Evolutionary conservation across 2,888 invertebrate genomes (phyloP), one percentile per base, ranked within the genome.

Genomic region (Diaphora mendica): DNA sequence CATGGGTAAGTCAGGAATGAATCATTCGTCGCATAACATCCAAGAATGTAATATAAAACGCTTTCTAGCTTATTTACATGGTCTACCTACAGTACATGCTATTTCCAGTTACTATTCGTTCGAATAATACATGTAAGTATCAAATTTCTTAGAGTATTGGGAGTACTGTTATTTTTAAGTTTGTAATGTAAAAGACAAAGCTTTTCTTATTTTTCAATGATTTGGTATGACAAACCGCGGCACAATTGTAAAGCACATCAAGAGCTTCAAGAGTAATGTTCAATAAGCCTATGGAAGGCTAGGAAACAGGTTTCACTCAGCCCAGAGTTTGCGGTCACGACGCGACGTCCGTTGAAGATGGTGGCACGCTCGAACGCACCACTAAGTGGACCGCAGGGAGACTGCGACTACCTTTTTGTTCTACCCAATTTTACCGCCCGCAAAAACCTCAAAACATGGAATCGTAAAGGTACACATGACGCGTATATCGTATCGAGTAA

Each of bases 271-370:
- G 79, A 82, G 76, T 79, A 83, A 77, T 83, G 77, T 80, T 80
- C 76, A 82, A 80, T 79, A 82, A 83, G 82, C 79, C 79, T 84
- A 85, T 81, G 76, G 82, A 85, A 80, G 84, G 84, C 84, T 82
- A 88, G 85, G 81, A 88, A 94, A 94, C 94, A 87, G 94, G 93
- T 94, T 93, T 89, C 87, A 89, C 86, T 87, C 85, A 85, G 87
- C 79, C 84, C 88, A 85, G 86, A 89, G 93, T 92, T 92, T 94
- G 94, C 91, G 95, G 95, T 94, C 90, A 87, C 91, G 88, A 87
- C 89, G 85, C 91, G 88, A 87, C 89, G 85, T 82, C 84, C 86
- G 89, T 83, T 84, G 89, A 87, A 83, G 90, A 88, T 88, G 87
- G 88, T 87, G 87, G 89, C 87, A 91, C 90, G 91, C 90, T 90